Conservation (phyloP, 2,888 invertebrate species). For the Chymomyza fuscimana region DNA sequence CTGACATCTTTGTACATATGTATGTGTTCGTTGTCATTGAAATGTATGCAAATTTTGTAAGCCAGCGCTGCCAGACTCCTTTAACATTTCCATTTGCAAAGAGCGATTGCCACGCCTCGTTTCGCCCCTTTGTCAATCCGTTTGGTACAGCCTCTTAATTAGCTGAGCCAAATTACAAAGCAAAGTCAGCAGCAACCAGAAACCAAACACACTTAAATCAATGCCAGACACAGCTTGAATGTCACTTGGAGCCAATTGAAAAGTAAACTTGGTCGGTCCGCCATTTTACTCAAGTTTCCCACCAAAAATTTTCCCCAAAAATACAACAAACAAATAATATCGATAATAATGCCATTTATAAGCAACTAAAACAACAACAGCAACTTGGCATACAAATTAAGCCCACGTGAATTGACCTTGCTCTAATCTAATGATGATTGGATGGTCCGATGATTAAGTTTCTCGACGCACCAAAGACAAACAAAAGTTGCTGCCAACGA, state of each 20-base stretch:
- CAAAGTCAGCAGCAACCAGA: neutral
- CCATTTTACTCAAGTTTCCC: neutral
- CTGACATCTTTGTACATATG: too few species aligned
- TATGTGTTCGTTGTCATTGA: slow-evolving; percentile 27
- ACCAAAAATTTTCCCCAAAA: neutral
- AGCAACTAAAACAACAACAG: slow-evolving; percentile 23
- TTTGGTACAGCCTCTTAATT: slow-evolving; percentile 50
- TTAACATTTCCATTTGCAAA: neutral
- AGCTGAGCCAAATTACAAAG: slow-evolving; percentile 16
- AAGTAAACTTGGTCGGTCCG: neutral
- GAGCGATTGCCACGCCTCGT: neutral
- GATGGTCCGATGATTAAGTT: slow-evolving; percentile 23
- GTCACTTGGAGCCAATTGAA: neutral
- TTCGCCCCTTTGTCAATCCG: neutral
- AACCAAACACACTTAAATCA: neutral
- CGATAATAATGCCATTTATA: slow-evolving; percentile 52
- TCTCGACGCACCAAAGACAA: slow-evolving; percentile 27
- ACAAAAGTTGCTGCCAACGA: slow-evolving; percentile 28
- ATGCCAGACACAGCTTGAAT: neutral
- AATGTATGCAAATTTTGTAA: slow-evolving; percentile 60
- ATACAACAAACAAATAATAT: slow-evolving; percentile 31
- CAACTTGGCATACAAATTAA: slow-evolving; percentile 24
- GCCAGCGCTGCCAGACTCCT: neutral
- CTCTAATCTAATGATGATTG: slow-evolving; percentile 20
- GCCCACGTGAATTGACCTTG: slow-evolving; percentile 31